Evolutionary conservation across 2,797 vertebrate genomes (phyloP).

Genomic region (Eulemur rubriventer): DNA sequence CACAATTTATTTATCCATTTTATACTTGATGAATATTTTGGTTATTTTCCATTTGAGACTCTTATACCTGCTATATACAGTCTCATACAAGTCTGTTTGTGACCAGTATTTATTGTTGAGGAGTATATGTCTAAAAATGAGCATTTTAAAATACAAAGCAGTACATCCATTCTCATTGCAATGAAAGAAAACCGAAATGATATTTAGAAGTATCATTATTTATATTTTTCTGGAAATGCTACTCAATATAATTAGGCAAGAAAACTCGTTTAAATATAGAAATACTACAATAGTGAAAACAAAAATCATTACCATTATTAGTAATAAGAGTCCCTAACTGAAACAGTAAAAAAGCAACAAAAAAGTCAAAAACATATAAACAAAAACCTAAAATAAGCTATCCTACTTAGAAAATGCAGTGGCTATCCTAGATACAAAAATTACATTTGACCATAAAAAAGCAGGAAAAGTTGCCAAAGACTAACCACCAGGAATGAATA

Average conservation of each 20-base stretch:
- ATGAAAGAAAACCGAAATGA: background rate
- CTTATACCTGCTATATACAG: background rate
- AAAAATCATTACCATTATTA: background rate
- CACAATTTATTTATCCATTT: background rate
- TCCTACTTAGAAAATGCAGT: background rate
- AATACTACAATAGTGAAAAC: background rate
- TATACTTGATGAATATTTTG: background rate
- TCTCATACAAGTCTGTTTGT: background rate
- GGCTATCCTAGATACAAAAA: background rate
- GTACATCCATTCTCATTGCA: background rate
- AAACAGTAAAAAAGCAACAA: background rate
- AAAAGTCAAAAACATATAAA: background rate
- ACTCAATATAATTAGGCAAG: background rate
- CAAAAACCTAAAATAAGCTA: background rate
- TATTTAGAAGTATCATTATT: background rate
- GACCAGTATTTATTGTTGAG: background rate
- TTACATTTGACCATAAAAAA: background rate
- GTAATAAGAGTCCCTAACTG: background rate
- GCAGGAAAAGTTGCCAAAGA: background rate
- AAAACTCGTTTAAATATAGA: background rate
- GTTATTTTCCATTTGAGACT: background rate
- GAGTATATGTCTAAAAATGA: background rate
- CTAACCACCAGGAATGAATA: background rate
- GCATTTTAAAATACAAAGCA: background rate
- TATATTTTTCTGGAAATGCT: background rate